Conservation (phyloP, 2,113 vertebrate genomes). For the Origma solitaria region DNA sequence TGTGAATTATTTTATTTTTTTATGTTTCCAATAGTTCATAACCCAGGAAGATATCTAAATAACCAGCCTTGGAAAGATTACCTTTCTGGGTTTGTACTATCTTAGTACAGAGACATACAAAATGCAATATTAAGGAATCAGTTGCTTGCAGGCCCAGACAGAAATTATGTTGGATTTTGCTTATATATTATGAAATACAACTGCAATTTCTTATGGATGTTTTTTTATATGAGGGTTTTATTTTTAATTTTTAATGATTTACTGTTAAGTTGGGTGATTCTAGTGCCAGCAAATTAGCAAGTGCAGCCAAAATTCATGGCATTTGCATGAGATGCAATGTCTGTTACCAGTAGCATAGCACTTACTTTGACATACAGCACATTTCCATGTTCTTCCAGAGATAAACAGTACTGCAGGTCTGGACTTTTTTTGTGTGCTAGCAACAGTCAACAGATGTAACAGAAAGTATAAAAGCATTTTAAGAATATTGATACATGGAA, state of each 20-base stretch:
- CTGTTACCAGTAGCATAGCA: rapidly evolving
- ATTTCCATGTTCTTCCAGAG: neutral
- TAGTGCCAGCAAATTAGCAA: neutral
- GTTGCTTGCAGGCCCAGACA: neutral
- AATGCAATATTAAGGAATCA: neutral
- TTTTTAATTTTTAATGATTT: neutral
- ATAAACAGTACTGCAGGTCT: neutral
- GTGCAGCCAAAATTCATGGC: neutral
- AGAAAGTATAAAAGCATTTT: neutral
- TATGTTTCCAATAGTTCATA: neutral
- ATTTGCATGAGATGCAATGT: neutral
- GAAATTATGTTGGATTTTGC: neutral
- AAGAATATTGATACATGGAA: neutral
- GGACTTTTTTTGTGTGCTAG: neutral
- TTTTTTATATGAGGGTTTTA: neutral
- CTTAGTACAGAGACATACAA: neutral
- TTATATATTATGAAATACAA: neutral
- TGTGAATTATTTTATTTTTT: neutral
- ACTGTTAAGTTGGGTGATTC: neutral
- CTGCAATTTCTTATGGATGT: neutral
- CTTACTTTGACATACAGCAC: neutral
- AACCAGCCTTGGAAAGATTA: neutral
- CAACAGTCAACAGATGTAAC: neutral
- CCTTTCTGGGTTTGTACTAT: neutral
- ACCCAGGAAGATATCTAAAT: neutral